A percentile compares a stretch with the other conserved stretches of the same genome.
phyloP scores from a whole-genome alignment of 2,113 vertebrate species.

The Syngnathoides biaculeatus region DNA sequence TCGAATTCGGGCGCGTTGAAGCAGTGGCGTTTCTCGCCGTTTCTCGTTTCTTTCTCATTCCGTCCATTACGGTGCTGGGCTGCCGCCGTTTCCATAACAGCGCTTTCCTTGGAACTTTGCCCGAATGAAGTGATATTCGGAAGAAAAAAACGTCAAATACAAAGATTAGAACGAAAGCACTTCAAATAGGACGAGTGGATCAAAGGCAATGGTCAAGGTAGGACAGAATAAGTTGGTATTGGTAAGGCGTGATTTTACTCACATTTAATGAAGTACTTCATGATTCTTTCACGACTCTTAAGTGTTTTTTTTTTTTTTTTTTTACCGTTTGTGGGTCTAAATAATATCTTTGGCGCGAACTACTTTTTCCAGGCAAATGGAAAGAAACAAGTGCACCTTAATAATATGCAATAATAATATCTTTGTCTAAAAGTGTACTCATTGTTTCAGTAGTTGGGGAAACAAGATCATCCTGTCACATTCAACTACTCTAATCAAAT shows the following conservation, averaged over 20 bases:
- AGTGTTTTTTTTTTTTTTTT: no score
- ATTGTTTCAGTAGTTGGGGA: no score
- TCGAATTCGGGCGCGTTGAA: slow-evolving; percentile 40
- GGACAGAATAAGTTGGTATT: neutral
- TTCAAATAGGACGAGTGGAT: neutral
- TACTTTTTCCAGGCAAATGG: no score
- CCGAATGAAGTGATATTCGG: slow-evolving; percentile 1
- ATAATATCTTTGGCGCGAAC: no score
- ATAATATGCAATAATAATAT: no score
- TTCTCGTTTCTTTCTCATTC: slow-evolving; percentile 8
- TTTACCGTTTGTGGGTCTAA: no score
- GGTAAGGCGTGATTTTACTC: neutral
- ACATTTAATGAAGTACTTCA: neutral
- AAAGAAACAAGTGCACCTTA: no score
- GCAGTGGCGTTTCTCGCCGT: slow-evolving; percentile 41
- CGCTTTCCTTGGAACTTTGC: slow-evolving; percentile 41
- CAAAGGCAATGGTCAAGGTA: slow-evolving; percentile 41
- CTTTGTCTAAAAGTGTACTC: no score
- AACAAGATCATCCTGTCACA: no score
- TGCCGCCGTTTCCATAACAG: slow-evolving; percentile 1
- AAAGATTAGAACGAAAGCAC: neutral
- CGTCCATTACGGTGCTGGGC: neutral
- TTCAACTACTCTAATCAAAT: no score
- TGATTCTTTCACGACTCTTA: no score
- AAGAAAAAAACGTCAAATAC: neutral